Conservation (phyloP, 2,113 vertebrate genomes). For the Astatoreochromis straeleni region DNA sequence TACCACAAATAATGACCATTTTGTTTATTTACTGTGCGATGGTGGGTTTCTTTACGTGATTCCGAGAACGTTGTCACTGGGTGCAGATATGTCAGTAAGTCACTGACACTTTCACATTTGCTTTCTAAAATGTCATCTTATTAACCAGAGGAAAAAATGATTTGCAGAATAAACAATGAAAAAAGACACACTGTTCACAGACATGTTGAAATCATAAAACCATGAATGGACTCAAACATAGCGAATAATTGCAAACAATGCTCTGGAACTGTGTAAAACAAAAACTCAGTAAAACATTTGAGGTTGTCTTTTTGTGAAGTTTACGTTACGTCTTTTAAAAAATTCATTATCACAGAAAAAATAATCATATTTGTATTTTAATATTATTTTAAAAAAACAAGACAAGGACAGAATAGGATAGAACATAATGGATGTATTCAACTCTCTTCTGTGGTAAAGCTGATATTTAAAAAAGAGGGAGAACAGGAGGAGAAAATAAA, state of each 20-base stretch:
- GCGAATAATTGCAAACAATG: neutral
- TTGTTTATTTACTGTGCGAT: neutral
- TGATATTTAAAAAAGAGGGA: neutral
- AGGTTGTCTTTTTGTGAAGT: neutral
- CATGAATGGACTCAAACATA: neutral
- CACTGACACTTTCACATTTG: neutral
- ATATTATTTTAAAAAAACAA: neutral
- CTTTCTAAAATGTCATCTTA: neutral
- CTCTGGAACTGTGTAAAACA: neutral
- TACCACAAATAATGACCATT: neutral
- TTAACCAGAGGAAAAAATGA: neutral
- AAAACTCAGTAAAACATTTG: neutral
- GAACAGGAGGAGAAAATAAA: neutral
- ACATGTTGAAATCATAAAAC: neutral
- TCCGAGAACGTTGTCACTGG: neutral
- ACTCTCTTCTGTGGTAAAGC: neutral
- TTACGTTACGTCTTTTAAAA: rapidly evolving
- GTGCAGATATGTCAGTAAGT: neutral
- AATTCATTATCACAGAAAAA: neutral
- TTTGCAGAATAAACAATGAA: neutral
- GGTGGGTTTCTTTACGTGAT: neutral
- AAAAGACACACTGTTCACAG: neutral
- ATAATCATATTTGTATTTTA: neutral
- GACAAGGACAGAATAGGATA: neutral
- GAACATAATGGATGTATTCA: neutral